phyloP scores from a whole-genome alignment of 1,140 invertebrate genomes.

The Bombus polaris region DNA sequence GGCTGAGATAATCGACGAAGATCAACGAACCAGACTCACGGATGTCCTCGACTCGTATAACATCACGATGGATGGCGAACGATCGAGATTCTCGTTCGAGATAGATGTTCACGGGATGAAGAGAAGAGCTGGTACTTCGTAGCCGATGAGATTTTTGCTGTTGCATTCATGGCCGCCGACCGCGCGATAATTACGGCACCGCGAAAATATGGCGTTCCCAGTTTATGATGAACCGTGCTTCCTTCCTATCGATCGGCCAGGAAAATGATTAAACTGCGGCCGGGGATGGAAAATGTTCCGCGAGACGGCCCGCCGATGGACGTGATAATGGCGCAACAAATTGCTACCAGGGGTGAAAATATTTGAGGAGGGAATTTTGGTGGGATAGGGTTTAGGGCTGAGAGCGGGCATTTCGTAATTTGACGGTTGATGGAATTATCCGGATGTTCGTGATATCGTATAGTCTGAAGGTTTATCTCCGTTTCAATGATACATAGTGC shows the following conservation, averaged over 20 bases:
- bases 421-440: neutral
- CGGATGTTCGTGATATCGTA: neutral
- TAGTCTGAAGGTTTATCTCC: too few species aligned
- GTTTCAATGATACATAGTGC: too few species aligned
- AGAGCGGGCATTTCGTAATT: neutral
- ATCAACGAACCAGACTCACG: neutral
- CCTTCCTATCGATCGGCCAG: constrained; percentile 39
- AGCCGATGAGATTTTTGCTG: neutral
- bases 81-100: constrained; percentile 4
- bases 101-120: neutral
- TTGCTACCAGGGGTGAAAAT: neutral
- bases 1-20: neutral
- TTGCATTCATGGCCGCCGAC: neutral
- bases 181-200: constrained; percentile 17
- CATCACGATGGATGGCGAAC: neutral
- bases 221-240: constrained; percentile 32
- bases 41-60: too few species aligned
- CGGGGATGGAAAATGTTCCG: constrained; percentile 28
- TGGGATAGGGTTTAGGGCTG: neutral
- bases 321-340: neutral
- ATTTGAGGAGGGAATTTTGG: neutral
- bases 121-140: too few species aligned
- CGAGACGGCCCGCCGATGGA: neutral
- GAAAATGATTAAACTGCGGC: constrained; percentile 32
- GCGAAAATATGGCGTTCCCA: constrained; percentile 35